Base-by-base conservation (phyloP, 2,797 vertebrate genomes). In the Mallotus villosus region DNA sequence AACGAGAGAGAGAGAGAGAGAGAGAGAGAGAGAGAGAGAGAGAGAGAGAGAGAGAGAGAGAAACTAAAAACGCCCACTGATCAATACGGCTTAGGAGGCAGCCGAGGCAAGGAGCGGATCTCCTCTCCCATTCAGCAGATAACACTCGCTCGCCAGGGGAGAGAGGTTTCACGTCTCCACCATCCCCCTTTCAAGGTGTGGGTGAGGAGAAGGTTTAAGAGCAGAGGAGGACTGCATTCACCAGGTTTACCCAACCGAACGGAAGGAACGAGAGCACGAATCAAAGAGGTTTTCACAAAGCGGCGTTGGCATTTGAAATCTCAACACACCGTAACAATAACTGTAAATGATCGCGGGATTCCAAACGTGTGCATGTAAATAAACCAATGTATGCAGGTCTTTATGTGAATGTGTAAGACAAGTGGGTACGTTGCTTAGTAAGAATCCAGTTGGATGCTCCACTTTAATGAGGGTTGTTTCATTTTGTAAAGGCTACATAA, bases 51-150 rank as follows among this genome's bases (percentile, higher is more conserved):
- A 34, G 6, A 34, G 6, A 34, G 6, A 34, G 32, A 34, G 1
- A 7, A 7, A 7, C 25, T 78, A 77, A 63, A 91, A 90, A 88
- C 88, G 85, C 89, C 88, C 88, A 90, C 86, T 85, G 89, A 93
- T 92, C 92, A 91, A 90, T 91, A 91, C 90, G 87, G 89, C 91
- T 92, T 92, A 92, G 82, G 84, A 84, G 86, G 84, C 85, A 85
- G 81, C 84, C 87, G 87, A 89, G 86, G 32, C 88, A 89, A 87
- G 89, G 83, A 82, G 83, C 71, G 86, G 88, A 86, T 89, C 85
- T 87, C 80, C 80, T 74, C 86, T 86, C 79, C 78, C 87, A 90
- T 88, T 88, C 86, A 86, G 74, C 79, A 70, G 83, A 62, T 84
- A 90, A 87, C 87, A 83, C 78, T 83, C 78, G 84, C 80, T 87